These are phyloP conservation scores for Callosobruchus maculatus DNA, from an alignment of 2,888 invertebrate species.

Conservation along the genomic window DNA sequence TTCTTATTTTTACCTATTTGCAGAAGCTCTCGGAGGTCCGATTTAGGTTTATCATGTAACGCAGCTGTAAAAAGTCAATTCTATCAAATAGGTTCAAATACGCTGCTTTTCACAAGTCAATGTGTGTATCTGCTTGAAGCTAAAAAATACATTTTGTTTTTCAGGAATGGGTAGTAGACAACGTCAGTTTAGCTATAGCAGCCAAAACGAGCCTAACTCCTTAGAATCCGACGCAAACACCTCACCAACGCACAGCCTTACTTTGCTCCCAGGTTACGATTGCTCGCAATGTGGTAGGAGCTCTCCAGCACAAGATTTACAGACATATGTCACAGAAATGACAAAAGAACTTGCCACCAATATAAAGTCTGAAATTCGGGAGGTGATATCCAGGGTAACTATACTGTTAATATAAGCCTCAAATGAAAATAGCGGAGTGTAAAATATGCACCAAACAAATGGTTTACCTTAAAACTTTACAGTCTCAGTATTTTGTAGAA, in stretches of 20 bases:
- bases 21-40: too few relatives aligned
- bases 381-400: constrained; percentile 63
- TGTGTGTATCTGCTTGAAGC: too few relatives aligned
- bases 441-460: too few relatives aligned
- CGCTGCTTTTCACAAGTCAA: too few relatives aligned
- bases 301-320: constrained; percentile 61
- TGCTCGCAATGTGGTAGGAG: constrained; percentile 55
- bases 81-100: too few relatives aligned
- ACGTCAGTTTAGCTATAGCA: constrained; percentile 66
- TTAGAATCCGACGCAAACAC: constrained; percentile 54
- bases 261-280: constrained; percentile 52
- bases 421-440: too few relatives aligned
- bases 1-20: too few relatives aligned
- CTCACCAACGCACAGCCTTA: constrained; percentile 51
- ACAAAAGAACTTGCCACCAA: constrained; percentile 76
- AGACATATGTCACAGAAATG: constrained; percentile 74
- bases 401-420: too few relatives aligned
- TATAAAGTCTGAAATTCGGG: constrained; percentile 77
- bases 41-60: too few relatives aligned
- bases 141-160: background rate
- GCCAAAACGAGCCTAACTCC: constrained; percentile 68
- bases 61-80: too few relatives aligned
- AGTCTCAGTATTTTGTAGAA: too few relatives aligned
- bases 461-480: too few relatives aligned
- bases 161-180: constrained; percentile 49